These are phyloP conservation scores for Dusona sp. DNA, from an alignment of 2,888 invertebrate genomes.

Conservation along the genomic window DNA sequence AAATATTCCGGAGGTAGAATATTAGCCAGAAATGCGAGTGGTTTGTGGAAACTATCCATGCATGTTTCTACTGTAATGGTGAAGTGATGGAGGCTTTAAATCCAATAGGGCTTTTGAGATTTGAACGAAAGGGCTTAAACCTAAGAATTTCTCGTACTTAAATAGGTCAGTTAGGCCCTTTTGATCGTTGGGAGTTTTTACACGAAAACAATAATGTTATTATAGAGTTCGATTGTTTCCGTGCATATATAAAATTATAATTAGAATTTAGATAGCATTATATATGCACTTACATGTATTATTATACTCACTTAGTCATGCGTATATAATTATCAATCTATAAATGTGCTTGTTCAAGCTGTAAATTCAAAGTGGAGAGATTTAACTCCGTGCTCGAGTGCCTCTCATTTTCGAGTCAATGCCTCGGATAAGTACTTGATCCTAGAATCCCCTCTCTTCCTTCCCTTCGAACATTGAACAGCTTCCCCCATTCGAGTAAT, in stretches of 20 bases:
- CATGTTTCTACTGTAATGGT: not conserved
- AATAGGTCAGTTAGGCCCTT: not conserved
- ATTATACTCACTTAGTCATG: not conserved
- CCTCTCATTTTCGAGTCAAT: conserved; percentile 65
- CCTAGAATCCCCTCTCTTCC: conserved; percentile 25
- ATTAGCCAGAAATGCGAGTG: conserved; percentile 1
- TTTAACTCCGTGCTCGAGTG: conserved; percentile 66
- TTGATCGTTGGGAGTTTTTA: not conserved
- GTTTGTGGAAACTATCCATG: conserved; percentile 13
- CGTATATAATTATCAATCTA: conserved; percentile 1
- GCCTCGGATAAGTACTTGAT: conserved; percentile 68
- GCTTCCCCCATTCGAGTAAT: conserved; percentile 59
- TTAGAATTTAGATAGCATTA: not conserved
- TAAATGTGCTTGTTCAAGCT: conserved; percentile 59
- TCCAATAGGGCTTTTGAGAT: not conserved
- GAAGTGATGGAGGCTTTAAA: not conserved
- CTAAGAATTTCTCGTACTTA: not conserved
- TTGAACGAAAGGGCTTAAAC: not conserved
- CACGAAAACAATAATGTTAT: not conserved
- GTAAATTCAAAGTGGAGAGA: conserved; percentile 63
- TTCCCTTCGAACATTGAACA: conserved; percentile 2
- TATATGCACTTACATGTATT: not conserved
- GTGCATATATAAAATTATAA: not conserved
- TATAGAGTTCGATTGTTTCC: not conserved
- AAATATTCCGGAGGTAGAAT: conserved; percentile 25